A percentile compares a stretch with the other conserved stretches of the same genome.
phyloP scores from a whole-genome alignment of 2,888 invertebrate species.

The Pristionchus fissidentatus region DNA sequence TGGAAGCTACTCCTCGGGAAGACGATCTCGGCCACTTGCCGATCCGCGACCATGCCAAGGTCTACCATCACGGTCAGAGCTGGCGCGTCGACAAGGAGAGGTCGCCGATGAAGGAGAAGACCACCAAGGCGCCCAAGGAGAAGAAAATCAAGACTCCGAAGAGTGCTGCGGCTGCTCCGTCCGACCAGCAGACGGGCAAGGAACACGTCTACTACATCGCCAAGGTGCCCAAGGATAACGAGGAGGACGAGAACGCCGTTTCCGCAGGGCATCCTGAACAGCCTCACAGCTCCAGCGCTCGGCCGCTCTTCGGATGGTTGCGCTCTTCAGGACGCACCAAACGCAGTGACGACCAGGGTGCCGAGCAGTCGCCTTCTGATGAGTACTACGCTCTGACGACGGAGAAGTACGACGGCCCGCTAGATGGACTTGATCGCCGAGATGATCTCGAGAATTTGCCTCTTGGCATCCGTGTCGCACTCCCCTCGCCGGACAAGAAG shows the following conservation, averaged over 20 bases:
- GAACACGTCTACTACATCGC: constrained; percentile 40
- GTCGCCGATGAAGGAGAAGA: constrained; percentile 25
- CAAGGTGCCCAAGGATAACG: constrained; percentile 42
- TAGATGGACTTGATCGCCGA: constrained; percentile 26
- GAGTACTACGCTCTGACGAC: constrained; percentile 19
- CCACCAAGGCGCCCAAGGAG: constrained; percentile 27
- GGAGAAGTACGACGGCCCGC: constrained; percentile 35
- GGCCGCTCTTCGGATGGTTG: constrained; percentile 41
- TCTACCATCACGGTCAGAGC: constrained; percentile 37
- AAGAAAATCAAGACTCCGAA: constrained; percentile 21
- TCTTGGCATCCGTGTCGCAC: constrained; percentile 20
- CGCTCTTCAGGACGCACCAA: constrained; percentile 9
- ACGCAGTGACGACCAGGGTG: neutral
- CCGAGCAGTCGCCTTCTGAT: constrained; percentile 8
- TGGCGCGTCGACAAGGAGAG: constrained; percentile 33
- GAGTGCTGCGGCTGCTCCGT: constrained; percentile 6
- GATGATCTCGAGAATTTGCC: constrained; percentile 39
- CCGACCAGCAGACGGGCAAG: constrained; percentile 1
- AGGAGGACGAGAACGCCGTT: constrained; percentile 12
- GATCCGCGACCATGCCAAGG: constrained; percentile 17
- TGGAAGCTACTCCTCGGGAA: constrained; percentile 41
- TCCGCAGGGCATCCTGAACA: neutral
- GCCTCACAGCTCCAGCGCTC: neutral
- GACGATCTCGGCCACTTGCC: constrained; percentile 40
- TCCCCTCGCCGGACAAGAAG: constrained; percentile 15